Percentiles rank a stretch among this genome's conserved stretches.
phyloP scores from a whole-genome alignment of 2,888 invertebrate genomes.

The Rhorus exstirpatorius region DNA sequence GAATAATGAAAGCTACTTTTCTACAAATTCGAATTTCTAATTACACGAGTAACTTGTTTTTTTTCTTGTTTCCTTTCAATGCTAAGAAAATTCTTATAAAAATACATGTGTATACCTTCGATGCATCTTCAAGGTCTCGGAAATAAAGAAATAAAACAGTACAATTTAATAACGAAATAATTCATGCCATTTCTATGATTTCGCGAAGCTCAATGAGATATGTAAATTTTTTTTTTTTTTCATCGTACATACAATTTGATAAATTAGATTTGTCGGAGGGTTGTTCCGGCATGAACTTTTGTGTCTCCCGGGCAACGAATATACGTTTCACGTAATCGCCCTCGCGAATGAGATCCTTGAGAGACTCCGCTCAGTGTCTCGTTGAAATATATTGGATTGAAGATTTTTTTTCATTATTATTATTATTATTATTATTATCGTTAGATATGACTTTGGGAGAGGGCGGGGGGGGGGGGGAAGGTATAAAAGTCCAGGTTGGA shows the following conservation, averaged over 20 bases:
- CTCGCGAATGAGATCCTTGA: neutral
- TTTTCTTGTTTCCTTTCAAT: too few species aligned
- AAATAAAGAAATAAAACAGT: conserved; percentile 13
- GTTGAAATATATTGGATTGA: conserved; percentile 35
- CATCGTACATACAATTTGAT: conserved; percentile 12
- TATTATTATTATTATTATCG: conserved; percentile 69
- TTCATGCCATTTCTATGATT: conserved; percentile 25
- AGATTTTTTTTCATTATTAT: neutral
- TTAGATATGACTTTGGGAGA: conserved; percentile 68
- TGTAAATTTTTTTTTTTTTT: conserved; percentile 34
- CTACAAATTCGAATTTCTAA: too few species aligned
- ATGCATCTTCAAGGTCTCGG: neutral
- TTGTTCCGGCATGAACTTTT: neutral
- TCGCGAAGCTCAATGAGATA: conserved; percentile 6
- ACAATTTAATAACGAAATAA: conserved; percentile 20
- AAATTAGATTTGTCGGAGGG: conserved; percentile 34
- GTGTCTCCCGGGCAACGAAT: neutral
- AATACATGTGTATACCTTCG: too few species aligned
- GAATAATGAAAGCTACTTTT: too few species aligned
- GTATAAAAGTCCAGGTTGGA: conserved; percentile 71
- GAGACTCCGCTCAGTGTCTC: neutral
- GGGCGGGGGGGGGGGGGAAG: conserved; percentile 34
- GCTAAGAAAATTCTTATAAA: too few species aligned
- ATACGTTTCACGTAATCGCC: too few species aligned
- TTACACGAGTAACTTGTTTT: too few species aligned